A percentile compares a stretch with the other conserved stretches of the same genome.
phyloP scores from a whole-genome alignment of 2,797 vertebrate genomes.

The Anguilla marmorata region DNA sequence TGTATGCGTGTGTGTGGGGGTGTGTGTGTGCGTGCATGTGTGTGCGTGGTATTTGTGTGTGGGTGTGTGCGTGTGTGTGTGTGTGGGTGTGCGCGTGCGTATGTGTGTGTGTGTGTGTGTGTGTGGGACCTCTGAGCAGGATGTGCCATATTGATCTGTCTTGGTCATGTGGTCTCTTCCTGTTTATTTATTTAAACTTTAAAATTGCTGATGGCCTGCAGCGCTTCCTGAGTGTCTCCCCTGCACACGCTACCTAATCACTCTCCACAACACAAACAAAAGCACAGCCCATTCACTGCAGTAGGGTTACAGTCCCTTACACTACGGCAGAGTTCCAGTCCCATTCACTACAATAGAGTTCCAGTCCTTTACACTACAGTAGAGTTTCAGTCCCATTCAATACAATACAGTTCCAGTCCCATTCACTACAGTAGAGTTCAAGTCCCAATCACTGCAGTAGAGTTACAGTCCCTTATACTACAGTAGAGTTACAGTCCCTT shows the following conservation, averaged over 20 bases:
- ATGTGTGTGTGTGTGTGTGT: conserved; percentile 32
- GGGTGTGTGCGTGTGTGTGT: conserved; percentile 1
- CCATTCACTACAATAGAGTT: neutral
- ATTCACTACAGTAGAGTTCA: neutral
- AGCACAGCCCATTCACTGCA: neutral
- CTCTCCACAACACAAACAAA: neutral
- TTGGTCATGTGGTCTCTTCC: conserved; percentile 58
- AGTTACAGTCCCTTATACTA: neutral
- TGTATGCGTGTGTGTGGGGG: conserved; percentile 37
- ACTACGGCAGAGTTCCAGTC: neutral
- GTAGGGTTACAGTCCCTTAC: neutral
- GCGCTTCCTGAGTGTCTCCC: conserved; percentile 19
- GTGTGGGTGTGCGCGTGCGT: conserved; percentile 24
- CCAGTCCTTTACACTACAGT: neutral
- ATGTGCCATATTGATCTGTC: conserved; percentile 50
- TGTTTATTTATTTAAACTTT: conserved; percentile 32
- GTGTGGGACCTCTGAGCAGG: conserved; percentile 38
- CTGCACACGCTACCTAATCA: conserved; percentile 6
- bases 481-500: neutral
- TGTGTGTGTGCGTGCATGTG: conserved; percentile 23
- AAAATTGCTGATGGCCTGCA: conserved; percentile 29
- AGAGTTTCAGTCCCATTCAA: neutral
- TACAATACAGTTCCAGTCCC: neutral
- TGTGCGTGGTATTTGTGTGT: neutral
- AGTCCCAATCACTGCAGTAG: neutral